Percentiles rank a stretch among this genome's conserved stretches.
These are phyloP conservation scores for Microplitis manilae DNA, from an alignment of 2,888 invertebrate species.

Conservation along the genomic window DNA sequence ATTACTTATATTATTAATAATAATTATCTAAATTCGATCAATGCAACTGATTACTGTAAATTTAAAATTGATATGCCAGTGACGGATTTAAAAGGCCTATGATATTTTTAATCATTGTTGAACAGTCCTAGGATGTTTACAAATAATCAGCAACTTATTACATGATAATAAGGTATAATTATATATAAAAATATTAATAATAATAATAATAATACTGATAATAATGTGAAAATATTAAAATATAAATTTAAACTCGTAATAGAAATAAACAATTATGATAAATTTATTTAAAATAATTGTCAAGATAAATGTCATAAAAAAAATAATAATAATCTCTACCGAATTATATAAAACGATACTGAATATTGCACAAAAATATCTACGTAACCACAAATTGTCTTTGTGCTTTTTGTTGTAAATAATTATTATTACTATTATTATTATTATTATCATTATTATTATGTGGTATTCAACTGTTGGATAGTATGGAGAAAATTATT, in stretches of 20 bases:
- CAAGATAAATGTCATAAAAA: no score
- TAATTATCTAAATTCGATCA: conserved; percentile 23
- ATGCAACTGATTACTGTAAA: conserved; percentile 60
- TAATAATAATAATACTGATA: not conserved
- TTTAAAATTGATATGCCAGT: conserved; percentile 53
- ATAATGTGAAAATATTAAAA: not conserved
- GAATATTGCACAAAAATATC: conserved; percentile 63
- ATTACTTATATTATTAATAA: conserved; percentile 53
- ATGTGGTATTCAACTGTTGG: conserved; percentile 22
- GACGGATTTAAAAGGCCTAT: conserved; percentile 63
- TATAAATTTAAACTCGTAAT: not conserved
- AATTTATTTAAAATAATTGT: not conserved
- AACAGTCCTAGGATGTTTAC: conserved; percentile 58
- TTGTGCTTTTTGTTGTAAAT: conserved; percentile 51
- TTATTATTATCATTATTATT: no score
- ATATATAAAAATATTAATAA: not conserved
- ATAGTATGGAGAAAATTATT: conserved; percentile 51
- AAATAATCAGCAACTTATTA: not conserved
- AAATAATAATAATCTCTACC: no score
- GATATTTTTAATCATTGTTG: conserved; percentile 69
- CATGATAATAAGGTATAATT: not conserved
- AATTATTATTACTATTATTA: no score
- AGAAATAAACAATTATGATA: not conserved
- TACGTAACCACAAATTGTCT: conserved; percentile 58
- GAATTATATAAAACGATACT: conserved; percentile 49